Base-by-base conservation (phyloP, 1,140 invertebrate genomes). In the Aphelinus atriplicis region DNA sequence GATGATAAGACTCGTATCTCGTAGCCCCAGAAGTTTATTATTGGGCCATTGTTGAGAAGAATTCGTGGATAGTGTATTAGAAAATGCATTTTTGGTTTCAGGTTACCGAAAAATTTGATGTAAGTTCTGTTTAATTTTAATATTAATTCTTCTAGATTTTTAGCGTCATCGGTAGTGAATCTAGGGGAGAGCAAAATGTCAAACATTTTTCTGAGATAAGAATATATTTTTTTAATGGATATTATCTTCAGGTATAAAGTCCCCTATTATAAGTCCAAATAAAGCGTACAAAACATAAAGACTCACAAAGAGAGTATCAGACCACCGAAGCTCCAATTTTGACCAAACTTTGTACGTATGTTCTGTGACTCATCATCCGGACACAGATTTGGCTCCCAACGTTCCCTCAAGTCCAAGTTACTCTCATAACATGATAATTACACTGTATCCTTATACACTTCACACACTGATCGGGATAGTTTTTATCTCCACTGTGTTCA, bases 231-330 rank as follows among this genome's bases (percentile, higher is more conserved):
- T 26, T 7, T 46, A 70, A 47, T 70, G 45, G 3, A 9, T 55
- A 60, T 70, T 45, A 46, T n/a, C 5, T 70, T 58, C 56, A 2
- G 53, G 67, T 45, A 70, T 48, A 46, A 60, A 48, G 45, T 70
- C 56, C 3, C 67, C 55, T 47, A 70, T 57, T 3, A 70, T 58
- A 10, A 70, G 9, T 43, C 67, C 55, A 60, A 70, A 70, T 60
- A 60, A n/a, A 70, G 9, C 56, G 55, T 5, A 70, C 56, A 45
- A 70, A 56, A 45, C 43, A 70, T 43, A 70, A 10, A 2, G 48
- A 60, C 45, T 70, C 57, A 46, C 56, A 9, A 42, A 26, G 26
- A 26, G 26, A 26, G 26, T 26, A 26, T 26, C 26, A 26, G 26
- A 26, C 26, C 26, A 0, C 26, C 26, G 26, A 26, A 26, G 26